Evolutionary conservation across 2,797 vertebrate species (phyloP).

Genomic region (Peromyscus melanophrys): DNA sequence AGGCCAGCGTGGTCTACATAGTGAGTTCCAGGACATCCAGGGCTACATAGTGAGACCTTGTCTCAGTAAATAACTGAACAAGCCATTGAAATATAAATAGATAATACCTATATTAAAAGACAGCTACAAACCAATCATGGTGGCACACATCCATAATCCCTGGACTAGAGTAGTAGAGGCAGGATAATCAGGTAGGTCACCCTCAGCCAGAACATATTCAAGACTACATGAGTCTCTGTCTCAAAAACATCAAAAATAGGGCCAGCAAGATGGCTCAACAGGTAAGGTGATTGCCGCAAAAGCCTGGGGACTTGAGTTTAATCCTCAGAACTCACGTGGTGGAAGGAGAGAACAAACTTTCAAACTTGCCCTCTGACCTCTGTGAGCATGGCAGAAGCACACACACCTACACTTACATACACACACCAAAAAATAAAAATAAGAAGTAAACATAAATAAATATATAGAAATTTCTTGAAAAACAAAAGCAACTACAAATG

Average conservation of each 20-base stretch:
- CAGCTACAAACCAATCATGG: not conserved
- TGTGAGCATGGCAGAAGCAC: not conserved
- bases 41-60: not conserved
- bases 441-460: not conserved
- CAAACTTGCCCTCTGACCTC: not conserved
- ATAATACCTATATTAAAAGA: not conserved
- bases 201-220: not conserved
- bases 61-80: not conserved
- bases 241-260: not conserved
- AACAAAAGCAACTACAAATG: not conserved
- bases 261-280: not conserved
- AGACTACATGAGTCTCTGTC: not conserved
- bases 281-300: not conserved
- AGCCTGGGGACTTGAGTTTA: not conserved
- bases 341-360: not conserved
- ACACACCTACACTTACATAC: not conserved
- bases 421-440: not conserved
- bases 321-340: not conserved
- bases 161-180: not conserved
- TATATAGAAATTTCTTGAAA: not conserved
- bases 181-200: not conserved
- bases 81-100: not conserved
- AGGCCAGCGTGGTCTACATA: not conserved
- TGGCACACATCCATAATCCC: not conserved
- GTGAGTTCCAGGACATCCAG: not conserved